Base-by-base conservation (phyloP, 2,113 vertebrate species). In the Cariama cristata region DNA sequence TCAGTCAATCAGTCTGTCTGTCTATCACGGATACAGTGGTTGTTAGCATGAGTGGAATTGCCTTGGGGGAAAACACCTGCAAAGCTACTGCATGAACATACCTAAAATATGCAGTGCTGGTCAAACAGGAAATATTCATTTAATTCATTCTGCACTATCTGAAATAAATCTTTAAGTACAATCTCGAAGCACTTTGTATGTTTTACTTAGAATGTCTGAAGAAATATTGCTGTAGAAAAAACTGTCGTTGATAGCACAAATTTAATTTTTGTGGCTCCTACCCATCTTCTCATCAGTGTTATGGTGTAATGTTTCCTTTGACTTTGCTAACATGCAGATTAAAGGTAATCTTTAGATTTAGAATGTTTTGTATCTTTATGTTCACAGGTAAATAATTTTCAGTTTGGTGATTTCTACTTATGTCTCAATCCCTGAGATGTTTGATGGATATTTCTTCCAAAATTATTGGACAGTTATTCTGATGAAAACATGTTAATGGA, bases 51-150 rank as follows among this genome's bases (percentile, higher is more conserved):
- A 30, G 35, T 9, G 52, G 27, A 52, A 5, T 21, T 32, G 52
- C 76, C 58, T 20, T 28, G 63, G 19, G 33, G 58, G 50, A 44
- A 86, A 72, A 20, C 1, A 42, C 22, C 26, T 71, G 11, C 42
- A 6, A 6, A 79, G 62, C 2, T 4, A 1, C 47, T n/a, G 21
- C 4, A 0, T 3, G 6, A 21, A 8, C 2, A 0, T 14, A n/a
- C 67, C 45, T 4, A 5, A 66, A 33, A n/a, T 3, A 28, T 0
- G 10, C 9, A 7, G 28, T 1, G 0, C 14, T 44, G 42, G 5
- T 50, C 30, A 26, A 9, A 14, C 5, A 6, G 56, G 18, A 30
- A 28, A 27, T 4, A 23, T 1, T n/a, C 0, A 21, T 44, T 56
- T 58, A 0, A n/a, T 27, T 69, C 7, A 11, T 66, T 56, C 33